Conservation (phyloP, 1,140 invertebrate genomes). For the Coptotermes formosanus region DNA sequence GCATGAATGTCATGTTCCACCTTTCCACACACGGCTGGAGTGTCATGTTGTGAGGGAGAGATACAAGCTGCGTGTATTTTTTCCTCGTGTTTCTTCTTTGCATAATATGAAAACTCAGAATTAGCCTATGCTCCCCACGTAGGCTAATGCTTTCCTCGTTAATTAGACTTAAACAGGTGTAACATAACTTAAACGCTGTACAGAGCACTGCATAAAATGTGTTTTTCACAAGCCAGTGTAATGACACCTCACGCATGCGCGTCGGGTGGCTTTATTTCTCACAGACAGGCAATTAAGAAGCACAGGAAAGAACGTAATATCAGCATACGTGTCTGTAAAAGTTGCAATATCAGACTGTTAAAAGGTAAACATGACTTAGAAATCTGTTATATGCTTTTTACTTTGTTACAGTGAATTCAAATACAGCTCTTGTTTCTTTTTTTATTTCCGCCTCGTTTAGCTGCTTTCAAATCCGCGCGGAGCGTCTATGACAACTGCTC, state of each 20-base stretch:
- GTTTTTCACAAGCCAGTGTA: neutral
- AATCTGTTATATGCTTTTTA: too few relatives aligned
- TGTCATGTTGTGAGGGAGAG: neutral
- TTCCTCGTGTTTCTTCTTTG: neutral
- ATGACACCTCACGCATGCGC: conserved; percentile 8
- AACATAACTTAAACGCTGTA: neutral
- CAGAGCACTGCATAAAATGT: neutral
- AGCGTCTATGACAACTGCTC: too few relatives aligned
- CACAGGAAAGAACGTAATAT: too few relatives aligned
- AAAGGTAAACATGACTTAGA: too few relatives aligned
- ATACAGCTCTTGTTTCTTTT: too few relatives aligned
- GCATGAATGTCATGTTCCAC: too few relatives aligned
- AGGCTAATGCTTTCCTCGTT: neutral
- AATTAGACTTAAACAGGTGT: conserved; percentile 2
- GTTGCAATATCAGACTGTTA: too few relatives aligned
- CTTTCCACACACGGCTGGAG: neutral
- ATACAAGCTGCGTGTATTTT: neutral
- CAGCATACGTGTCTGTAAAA: too few relatives aligned
- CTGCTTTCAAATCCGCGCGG: too few relatives aligned
- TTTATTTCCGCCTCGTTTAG: too few relatives aligned
- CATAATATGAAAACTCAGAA: neutral
- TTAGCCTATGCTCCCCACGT: neutral
- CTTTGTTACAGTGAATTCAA: too few relatives aligned
- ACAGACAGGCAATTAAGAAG: neutral
- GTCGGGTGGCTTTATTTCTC: neutral